Evolutionary conservation across 2,888 invertebrate genomes (phyloP).

Genomic region (Apodemia mormo): DNA sequence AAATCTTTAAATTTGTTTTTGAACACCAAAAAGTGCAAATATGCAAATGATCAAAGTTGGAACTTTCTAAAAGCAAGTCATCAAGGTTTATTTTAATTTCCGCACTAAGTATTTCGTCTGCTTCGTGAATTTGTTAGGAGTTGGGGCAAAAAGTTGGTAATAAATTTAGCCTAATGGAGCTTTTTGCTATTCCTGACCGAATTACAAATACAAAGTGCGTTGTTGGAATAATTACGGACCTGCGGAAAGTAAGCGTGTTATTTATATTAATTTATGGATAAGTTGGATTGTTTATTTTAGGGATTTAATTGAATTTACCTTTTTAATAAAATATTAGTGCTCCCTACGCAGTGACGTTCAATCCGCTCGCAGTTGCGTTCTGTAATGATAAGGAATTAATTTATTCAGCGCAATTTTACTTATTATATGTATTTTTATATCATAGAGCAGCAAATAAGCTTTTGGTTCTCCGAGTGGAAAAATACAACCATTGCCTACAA

Average conservation of each 20-base stretch:
- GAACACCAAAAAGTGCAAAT: slow-evolving; percentile 8
- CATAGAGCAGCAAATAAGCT: too few species aligned
- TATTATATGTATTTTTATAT: too few species aligned
- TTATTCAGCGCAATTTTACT: too few species aligned
- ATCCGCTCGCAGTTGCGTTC: too few species aligned
- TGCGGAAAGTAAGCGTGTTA: background rate
- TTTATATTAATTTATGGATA: background rate
- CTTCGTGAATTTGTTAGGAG: slow-evolving; percentile 1
- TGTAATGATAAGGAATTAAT: too few species aligned
- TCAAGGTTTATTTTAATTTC: slow-evolving; percentile 12
- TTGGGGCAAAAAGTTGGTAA: background rate
- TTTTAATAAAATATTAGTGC: too few species aligned
- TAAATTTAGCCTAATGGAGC: slow-evolving; percentile 15
- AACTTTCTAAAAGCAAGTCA: background rate
- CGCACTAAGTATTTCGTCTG: background rate
- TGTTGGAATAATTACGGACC: background rate
- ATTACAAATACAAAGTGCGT: slow-evolving; percentile 10
- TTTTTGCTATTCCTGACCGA: slow-evolving; percentile 3
- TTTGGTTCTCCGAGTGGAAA: too few species aligned
- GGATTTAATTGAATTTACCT: too few species aligned
- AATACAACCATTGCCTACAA: too few species aligned
- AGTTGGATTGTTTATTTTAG: too few species aligned
- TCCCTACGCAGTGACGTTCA: too few species aligned
- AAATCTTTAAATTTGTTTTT: background rate
- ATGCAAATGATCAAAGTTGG: slow-evolving; percentile 10